Evolutionary conservation across 2,888 invertebrate species (phyloP).

Genomic region (Noctua pronuba): DNA sequence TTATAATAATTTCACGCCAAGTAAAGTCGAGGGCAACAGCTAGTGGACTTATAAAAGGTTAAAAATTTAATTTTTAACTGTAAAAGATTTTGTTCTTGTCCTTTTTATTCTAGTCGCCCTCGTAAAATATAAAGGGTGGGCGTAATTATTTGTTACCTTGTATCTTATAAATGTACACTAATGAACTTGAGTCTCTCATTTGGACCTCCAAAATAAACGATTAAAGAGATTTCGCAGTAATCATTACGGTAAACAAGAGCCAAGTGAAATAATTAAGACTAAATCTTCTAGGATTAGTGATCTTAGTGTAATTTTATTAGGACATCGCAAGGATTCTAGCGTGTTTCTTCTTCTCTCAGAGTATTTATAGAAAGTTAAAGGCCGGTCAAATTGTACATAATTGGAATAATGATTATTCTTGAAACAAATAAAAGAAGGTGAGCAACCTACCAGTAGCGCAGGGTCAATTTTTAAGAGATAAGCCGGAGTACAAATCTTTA

Average conservation of each 20-base stretch:
- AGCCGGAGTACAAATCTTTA: too few relatives aligned
- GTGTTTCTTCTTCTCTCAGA: neutral
- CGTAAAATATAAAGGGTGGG: neutral
- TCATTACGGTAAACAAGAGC: slow-evolving; percentile 30
- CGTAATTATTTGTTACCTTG: slow-evolving; percentile 24
- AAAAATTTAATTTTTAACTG: slow-evolving; percentile 4
- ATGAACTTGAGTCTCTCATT: slow-evolving; percentile 37
- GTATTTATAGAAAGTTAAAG: neutral
- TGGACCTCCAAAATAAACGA: slow-evolving; percentile 28
- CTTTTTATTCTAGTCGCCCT: neutral
- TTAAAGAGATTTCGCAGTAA: slow-evolving; percentile 37
- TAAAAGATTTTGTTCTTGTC: neutral
- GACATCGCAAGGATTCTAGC: neutral
- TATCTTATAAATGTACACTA: slow-evolving; percentile 31
- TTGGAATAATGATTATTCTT: neutral
- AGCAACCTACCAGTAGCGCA: too few relatives aligned
- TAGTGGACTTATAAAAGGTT: neutral
- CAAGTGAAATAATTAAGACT: slow-evolving; percentile 47
- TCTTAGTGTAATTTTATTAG: slow-evolving; percentile 34
- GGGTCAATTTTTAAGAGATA: too few relatives aligned
- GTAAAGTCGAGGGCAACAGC: too few relatives aligned
- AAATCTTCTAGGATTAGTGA: slow-evolving; percentile 48
- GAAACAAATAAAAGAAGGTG: neutral
- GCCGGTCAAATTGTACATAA: neutral
- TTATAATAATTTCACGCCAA: too few relatives aligned